These are phyloP conservation scores for Antheraea mylitta DNA, from an alignment of 1,140 invertebrate species.

Conservation along the genomic window DNA sequence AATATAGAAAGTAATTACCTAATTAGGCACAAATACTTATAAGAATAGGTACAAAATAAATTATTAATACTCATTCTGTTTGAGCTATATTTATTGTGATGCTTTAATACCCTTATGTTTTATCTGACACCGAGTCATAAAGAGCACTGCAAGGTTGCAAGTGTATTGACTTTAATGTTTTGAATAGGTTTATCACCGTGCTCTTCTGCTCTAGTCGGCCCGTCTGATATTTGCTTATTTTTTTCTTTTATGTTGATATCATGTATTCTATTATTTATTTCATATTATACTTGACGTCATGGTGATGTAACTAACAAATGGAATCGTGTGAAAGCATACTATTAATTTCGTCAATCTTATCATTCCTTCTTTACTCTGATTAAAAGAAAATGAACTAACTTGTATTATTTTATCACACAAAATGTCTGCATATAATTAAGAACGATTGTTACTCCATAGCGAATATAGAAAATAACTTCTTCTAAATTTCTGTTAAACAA, in stretches of 20 bases:
- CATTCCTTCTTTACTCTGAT: neutral
- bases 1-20: neutral
- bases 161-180: slow-evolving; percentile 73
- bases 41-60: neutral
- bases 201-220: slow-evolving; percentile 51
- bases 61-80: neutral
- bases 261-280: slow-evolving; percentile 8
- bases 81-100: slow-evolving; percentile 32
- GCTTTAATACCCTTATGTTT: slow-evolving; percentile 72
- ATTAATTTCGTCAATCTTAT: neutral
- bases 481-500: too few relatives aligned
- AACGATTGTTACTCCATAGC: too few relatives aligned
- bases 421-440: neutral
- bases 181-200: slow-evolving; percentile 64
- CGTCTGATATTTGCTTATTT: slow-evolving; percentile 42
- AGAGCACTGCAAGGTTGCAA: slow-evolving; percentile 75
- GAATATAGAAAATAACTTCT: too few relatives aligned
- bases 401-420: neutral
- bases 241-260: neutral
- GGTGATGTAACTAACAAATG: slow-evolving; percentile 58
- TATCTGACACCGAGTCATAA: slow-evolving; percentile 71
- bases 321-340: slow-evolving; percentile 50
- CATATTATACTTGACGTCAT: slow-evolving; percentile 63
- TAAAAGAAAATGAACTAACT: neutral
- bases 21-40: neutral